phyloP scores from a whole-genome alignment of 35 echinoderm and acorn worm genomes.

The Acanthaster planci region DNA sequence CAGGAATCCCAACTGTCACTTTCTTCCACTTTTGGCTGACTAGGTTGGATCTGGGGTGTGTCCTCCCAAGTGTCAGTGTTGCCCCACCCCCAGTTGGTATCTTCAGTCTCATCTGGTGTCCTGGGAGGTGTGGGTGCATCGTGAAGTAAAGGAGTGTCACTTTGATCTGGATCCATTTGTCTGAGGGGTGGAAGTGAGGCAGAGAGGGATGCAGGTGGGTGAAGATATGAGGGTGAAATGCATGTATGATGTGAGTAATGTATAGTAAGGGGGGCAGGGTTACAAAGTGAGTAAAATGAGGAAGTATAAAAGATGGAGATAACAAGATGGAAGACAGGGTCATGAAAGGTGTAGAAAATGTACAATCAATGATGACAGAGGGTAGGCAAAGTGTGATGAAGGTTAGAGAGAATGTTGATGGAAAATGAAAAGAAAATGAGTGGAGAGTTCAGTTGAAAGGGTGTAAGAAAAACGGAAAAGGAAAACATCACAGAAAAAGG shows the following conservation, averaged over 20 bases:
- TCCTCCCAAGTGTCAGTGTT: slow-evolving; percentile 55
- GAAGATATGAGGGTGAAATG: background rate
- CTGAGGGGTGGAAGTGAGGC: slow-evolving; percentile 31
- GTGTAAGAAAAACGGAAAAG: background rate
- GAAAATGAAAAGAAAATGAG: background rate
- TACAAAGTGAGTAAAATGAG: background rate
- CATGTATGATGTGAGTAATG: slow-evolving; percentile 4
- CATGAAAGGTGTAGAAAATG: background rate
- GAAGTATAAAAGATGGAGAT: background rate
- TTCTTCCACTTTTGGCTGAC: slow-evolving; percentile 3
- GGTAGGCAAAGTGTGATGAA: no score
- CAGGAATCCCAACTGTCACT: slow-evolving; percentile 80
- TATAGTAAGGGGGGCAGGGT: background rate
- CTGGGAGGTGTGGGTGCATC: slow-evolving; percentile 71
- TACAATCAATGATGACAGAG: no score
- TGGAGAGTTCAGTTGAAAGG: background rate
- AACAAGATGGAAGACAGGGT: background rate
- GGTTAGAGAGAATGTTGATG: no score
- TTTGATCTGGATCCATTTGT: slow-evolving; percentile 83
- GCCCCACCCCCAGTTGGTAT: slow-evolving; percentile 76
- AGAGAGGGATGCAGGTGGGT: background rate
- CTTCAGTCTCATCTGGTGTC: slow-evolving; percentile 53
- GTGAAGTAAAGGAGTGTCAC: slow-evolving; percentile 94
- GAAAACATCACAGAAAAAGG: background rate
- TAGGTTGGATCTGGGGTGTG: slow-evolving; percentile 19